Evolutionary conservation across 2,888 invertebrate genomes (phyloP), one percentile per base, ranked within the genome.

Genomic region (Megastigmus dorsalis): DNA sequence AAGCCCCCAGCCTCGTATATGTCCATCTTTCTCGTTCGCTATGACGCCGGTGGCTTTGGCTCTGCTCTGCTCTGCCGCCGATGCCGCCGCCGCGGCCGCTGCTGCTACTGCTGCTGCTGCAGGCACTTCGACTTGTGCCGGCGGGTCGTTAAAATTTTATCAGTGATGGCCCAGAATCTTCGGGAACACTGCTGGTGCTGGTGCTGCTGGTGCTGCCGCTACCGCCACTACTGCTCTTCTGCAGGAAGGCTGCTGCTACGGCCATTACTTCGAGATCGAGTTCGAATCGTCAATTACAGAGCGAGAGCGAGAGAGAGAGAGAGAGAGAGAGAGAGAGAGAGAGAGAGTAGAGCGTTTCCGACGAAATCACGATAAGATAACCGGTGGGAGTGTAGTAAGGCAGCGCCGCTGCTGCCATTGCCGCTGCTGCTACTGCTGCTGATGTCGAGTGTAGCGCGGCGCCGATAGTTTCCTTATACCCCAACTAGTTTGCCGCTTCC

Each of bases 81-180:
- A n/a, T n/a, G n/a, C n/a, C 59, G 9, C 30, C 41, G 18, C 20
- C 45, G 18, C 33, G 9, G n/a, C 43, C 41, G 18, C 20, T 36
- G 18, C 33, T 15, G n/a, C 43, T n/a, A 23, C n/a, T 28, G 33
- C 54, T 33, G 62, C 18, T 36, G 57, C 60, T 69, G 26, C 73
- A 33, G 36, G 68, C 55, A 62, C 68, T 66, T 70, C 43, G 59
- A 59, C 59, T 69, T 36, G 52, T 60, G 65, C 59, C 30, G 33
- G 43, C 54, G 57, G 67, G 67, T 75, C 75, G 75, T 75, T 76
- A 76, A 76, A 76, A 76, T 76, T 76, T 76, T 76, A 76, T 76
- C 76, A 76, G 76, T 73, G 73, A 76, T 76, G 73, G 72, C 65
- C 72, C 75, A 76, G 75, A 76, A 68, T 76, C 70, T 75, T 75